These are phyloP conservation scores for Himalopsyche japonica DNA, from an alignment of 2,888 invertebrate genomes.

Conservation along the genomic window DNA sequence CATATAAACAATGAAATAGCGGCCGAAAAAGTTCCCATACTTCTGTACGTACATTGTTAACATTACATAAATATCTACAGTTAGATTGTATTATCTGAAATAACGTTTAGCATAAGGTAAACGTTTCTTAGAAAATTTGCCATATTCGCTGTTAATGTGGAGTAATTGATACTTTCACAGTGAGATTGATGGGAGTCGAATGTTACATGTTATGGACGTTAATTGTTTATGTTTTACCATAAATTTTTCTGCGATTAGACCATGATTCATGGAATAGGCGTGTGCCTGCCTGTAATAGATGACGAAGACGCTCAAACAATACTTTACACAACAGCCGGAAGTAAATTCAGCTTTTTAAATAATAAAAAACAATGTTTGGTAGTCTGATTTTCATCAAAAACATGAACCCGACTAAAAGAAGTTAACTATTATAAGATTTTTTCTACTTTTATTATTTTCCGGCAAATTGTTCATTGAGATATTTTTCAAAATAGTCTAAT, in stretches of 20 bases:
- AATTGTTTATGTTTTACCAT: neutral
- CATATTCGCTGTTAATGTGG: neutral
- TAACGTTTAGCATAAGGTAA: conserved; percentile 14
- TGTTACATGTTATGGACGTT: neutral
- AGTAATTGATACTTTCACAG: conserved; percentile 5
- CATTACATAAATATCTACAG: conserved; percentile 18
- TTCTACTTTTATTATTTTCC: no score
- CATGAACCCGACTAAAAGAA: no score
- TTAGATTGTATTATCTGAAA: neutral
- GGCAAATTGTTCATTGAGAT: no score
- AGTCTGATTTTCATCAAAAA: no score
- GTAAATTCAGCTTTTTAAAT: no score
- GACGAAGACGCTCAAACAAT: neutral
- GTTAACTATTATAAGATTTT: no score
- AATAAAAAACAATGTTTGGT: no score
- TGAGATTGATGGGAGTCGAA: neutral
- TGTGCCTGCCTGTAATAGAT: neutral
- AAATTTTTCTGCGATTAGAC: neutral
- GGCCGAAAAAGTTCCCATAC: conserved; percentile 35
- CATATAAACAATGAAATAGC: conserved; percentile 39
- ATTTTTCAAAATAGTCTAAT: no score
- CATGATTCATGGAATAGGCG: neutral
- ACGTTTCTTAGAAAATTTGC: conserved; percentile 11
- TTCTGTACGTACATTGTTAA: conserved; percentile 20
- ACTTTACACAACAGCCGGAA: neutral